Evolutionary conservation across 1,140 invertebrate species (phyloP).

Genomic region (Macrocentrus cingulum): DNA sequence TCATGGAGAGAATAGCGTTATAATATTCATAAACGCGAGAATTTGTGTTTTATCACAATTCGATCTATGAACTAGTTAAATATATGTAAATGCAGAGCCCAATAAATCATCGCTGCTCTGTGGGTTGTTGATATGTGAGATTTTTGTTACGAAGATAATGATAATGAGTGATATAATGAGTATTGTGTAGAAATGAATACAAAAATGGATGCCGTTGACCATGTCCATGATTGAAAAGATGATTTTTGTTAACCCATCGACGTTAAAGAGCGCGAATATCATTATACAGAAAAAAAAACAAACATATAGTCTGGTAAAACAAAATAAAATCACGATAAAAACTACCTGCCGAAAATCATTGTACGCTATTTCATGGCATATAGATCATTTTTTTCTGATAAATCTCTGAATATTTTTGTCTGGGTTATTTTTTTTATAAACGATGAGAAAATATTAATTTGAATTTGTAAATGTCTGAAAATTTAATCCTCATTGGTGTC

Average conservation of each 20-base stretch:
- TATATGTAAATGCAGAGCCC: conserved; percentile 18
- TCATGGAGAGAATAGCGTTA: background rate
- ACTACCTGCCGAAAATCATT: too few relatives aligned
- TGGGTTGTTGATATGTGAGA: conserved; percentile 42
- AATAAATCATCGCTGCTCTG: conserved; percentile 29
- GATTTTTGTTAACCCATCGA: background rate
- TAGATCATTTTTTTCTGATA: too few relatives aligned
- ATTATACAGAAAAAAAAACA: conserved; percentile 4
- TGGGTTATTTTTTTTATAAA: background rate
- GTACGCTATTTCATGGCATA: too few relatives aligned
- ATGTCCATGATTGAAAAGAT: background rate
- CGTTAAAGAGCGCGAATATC: background rate
- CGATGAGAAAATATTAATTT: too few relatives aligned
- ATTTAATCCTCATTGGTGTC: too few relatives aligned
- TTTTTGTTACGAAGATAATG: conserved; percentile 44
- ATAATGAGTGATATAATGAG: conserved; percentile 28
- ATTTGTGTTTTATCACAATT: background rate
- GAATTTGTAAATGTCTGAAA: too few relatives aligned
- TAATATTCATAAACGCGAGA: background rate
- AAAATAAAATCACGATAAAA: too few relatives aligned
- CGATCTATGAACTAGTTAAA: conserved; percentile 9
- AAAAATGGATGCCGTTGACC: background rate
- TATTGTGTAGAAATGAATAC: background rate
- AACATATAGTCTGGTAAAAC: too few relatives aligned
- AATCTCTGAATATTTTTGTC: too few relatives aligned